Evolutionary conservation across 2,113 vertebrate species (phyloP).

Genomic region (Paracanthobrama guichenoti): DNA sequence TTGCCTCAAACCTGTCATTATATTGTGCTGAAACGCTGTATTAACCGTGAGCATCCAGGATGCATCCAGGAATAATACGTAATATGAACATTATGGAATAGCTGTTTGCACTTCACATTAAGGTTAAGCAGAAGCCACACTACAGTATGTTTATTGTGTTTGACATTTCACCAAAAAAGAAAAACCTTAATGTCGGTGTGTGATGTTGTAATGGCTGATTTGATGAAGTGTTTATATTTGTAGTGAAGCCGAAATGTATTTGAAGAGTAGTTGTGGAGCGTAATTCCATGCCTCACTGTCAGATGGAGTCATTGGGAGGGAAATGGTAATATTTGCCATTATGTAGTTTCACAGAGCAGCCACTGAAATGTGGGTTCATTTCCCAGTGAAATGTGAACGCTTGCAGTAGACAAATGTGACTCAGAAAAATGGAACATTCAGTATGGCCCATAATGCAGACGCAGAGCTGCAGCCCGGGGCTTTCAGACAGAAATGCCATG

Average conservation of each 20-base stretch:
- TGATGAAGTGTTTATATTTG: slow-evolving; percentile 48
- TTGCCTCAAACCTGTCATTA: neutral
- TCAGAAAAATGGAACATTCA: slow-evolving; percentile 72
- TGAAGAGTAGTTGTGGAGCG: slow-evolving; percentile 28
- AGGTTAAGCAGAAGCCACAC: slow-evolving; percentile 9
- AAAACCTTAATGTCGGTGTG: neutral
- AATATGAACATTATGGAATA: neutral
- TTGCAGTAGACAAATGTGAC: slow-evolving; percentile 75
- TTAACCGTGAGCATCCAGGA: neutral
- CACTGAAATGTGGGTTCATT: slow-evolving; percentile 77
- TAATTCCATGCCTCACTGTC: slow-evolving; percentile 38
- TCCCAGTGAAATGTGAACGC: slow-evolving; percentile 73
- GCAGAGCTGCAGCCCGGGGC: slow-evolving; percentile 69
- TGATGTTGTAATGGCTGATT: slow-evolving; percentile 25
- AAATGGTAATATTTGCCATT: slow-evolving; percentile 74
- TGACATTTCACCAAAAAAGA: neutral
- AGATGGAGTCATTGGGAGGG: slow-evolving; percentile 48
- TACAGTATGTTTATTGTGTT: neutral
- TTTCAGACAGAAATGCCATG: slow-evolving; percentile 74
- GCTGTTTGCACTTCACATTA: slow-evolving; percentile 2
- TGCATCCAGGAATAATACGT: neutral
- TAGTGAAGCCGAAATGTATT: slow-evolving; percentile 20
- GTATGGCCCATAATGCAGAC: slow-evolving; percentile 72
- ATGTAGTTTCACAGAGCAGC: slow-evolving; percentile 70
- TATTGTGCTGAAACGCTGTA: neutral